These are phyloP conservation scores for Drosophila lini DNA, from an alignment of 1,140 invertebrate genomes.

Conservation along the genomic window DNA sequence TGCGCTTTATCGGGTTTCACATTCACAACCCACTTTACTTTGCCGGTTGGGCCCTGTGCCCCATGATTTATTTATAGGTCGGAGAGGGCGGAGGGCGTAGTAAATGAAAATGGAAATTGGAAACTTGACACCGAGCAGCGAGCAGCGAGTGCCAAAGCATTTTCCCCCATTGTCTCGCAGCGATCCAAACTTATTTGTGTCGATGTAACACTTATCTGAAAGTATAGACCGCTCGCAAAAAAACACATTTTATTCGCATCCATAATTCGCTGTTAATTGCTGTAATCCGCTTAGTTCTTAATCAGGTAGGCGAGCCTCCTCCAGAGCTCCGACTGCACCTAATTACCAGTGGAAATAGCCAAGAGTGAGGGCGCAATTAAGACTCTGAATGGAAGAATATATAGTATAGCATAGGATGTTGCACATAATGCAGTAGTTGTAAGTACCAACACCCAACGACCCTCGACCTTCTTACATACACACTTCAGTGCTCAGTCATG, in stretches of 20 bases:
- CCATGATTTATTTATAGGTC: constrained; percentile 61
- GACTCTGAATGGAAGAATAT: constrained; percentile 14
- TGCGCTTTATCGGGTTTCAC: constrained; percentile 45
- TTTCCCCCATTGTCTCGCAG: constrained; percentile 31
- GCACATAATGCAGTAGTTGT: constrained; percentile 45
- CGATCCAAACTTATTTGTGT: constrained; percentile 18
- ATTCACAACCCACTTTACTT: constrained; percentile 50
- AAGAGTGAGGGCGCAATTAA: constrained; percentile 38
- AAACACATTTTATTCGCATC: constrained; percentile 26
- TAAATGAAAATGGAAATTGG: constrained; percentile 60
- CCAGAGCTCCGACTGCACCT: constrained; percentile 21
- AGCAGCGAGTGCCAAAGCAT: constrained; percentile 45
- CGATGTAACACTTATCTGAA: constrained; percentile 1
- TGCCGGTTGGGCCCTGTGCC: background rate
- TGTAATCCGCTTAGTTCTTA: constrained; percentile 69
- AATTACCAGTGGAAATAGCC: constrained; percentile 36
- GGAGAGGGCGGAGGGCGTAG: background rate
- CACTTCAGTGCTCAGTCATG: constrained; percentile 35
- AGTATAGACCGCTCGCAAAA: background rate
- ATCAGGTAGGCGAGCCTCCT: constrained; percentile 35
- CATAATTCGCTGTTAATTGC: constrained; percentile 59
- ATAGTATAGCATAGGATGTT: constrained; percentile 11
- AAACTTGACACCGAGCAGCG: constrained; percentile 27
- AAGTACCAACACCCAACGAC: constrained; percentile 20
- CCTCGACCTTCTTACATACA: constrained; percentile 35